Conservation (phyloP, 2,888 invertebrate species). For the Metalampra italica region DNA sequence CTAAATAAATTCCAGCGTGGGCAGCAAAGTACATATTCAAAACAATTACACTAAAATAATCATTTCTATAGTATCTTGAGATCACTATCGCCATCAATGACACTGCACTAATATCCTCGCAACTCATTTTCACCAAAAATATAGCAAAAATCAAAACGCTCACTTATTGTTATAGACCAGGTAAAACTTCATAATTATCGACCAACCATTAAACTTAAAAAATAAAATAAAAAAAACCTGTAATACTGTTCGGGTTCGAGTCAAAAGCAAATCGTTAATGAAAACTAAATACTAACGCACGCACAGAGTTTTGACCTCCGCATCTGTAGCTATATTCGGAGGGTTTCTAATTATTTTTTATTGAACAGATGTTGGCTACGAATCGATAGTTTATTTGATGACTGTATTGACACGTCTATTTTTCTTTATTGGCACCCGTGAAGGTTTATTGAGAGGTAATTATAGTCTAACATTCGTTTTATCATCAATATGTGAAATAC, state of each 20-base stretch:
- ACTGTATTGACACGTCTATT: slow-evolving; percentile 5
- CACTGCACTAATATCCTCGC: slow-evolving; percentile 38
- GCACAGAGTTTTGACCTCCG: slow-evolving; percentile 3
- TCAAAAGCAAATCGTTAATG: slow-evolving; percentile 30
- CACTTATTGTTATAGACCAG: slow-evolving; percentile 63
- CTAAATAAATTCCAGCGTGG: background rate
- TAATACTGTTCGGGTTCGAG: slow-evolving; percentile 28
- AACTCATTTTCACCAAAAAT: slow-evolving; percentile 27
- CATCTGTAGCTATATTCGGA: background rate
- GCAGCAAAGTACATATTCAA: background rate
- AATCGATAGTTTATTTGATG: background rate
- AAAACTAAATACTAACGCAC: slow-evolving; percentile 8
- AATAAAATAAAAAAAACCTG: slow-evolving; percentile 17
- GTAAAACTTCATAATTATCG: slow-evolving; percentile 54
- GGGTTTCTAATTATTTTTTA: background rate
- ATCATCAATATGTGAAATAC: no score
- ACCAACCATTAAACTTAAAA: slow-evolving; percentile 22
- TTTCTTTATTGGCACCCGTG: slow-evolving; percentile 9
- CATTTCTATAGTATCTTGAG: slow-evolving; percentile 39
- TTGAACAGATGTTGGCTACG: background rate
- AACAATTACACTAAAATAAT: slow-evolving; percentile 36
- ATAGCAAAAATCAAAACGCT: slow-evolving; percentile 30
- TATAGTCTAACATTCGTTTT: no score
- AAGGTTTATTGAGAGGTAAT: background rate
- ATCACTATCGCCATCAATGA: slow-evolving; percentile 43